Evolutionary conservation across 2,113 vertebrate species (phyloP).

Genomic region (Aix galericulata): DNA sequence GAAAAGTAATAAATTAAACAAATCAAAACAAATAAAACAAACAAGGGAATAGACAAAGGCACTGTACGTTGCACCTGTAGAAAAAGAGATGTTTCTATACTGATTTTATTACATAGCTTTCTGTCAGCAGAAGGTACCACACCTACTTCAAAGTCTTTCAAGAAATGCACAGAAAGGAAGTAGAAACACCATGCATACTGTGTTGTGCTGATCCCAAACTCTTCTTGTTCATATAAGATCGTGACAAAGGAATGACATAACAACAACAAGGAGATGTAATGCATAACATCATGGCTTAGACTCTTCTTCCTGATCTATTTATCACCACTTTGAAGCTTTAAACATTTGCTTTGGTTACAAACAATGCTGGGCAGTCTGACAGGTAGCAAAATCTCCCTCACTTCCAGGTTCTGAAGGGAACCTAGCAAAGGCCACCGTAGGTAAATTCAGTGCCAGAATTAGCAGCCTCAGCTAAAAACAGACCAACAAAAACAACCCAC

Average conservation of each 20-base stretch:
- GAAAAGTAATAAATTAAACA: background rate
- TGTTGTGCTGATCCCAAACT: background rate
- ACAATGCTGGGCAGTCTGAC: background rate
- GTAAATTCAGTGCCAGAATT: background rate
- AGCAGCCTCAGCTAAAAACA: background rate
- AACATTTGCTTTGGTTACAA: background rate
- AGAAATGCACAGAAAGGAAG: background rate
- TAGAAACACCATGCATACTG: background rate
- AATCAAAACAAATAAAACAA: accelerated
- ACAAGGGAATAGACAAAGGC: background rate
- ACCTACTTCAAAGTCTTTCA: background rate
- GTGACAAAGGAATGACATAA: accelerated
- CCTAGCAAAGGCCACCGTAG: background rate
- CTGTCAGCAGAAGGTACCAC: accelerated
- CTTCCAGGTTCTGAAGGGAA: background rate
- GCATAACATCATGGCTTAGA: accelerated
- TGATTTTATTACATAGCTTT: background rate
- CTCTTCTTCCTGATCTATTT: background rate
- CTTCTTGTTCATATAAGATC: background rate
- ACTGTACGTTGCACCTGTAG: background rate
- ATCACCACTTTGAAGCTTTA: background rate
- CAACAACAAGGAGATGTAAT: background rate
- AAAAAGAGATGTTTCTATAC: background rate
- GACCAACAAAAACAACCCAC: background rate
- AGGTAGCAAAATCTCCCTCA: background rate